phyloP scores from a whole-genome alignment of 2,797 vertebrate genomes.

The Thamnophis elegans region DNA sequence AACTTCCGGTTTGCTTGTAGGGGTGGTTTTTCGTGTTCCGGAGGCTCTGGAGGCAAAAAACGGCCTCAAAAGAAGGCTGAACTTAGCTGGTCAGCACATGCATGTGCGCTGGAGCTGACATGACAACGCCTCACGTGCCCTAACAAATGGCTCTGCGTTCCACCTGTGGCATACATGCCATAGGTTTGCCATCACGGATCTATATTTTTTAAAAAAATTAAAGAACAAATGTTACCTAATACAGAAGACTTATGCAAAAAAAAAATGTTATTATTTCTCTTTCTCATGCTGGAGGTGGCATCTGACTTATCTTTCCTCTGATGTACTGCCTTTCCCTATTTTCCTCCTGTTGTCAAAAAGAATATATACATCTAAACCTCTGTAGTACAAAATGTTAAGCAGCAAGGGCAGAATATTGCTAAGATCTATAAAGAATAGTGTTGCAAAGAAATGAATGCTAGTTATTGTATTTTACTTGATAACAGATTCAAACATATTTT shows the following conservation, averaged over 20 bases:
- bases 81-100: no score
- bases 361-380: neutral
- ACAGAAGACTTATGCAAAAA: neutral
- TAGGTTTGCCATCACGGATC: no score
- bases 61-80: no score
- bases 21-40: no score
- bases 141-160: no score
- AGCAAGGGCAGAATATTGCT: neutral
- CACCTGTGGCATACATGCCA: no score
- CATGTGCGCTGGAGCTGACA: no score
- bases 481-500: neutral
- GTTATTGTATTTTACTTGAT: neutral
- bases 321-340: neutral
- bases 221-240: neutral
- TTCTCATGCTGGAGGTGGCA: neutral
- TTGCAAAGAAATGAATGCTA: neutral
- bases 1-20: no score
- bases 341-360: neutral
- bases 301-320: neutral
- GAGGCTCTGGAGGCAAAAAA: no score
- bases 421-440: neutral
- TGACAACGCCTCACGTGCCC: no score
- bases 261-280: neutral
- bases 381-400: neutral
- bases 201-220: neutral